Evolutionary conservation across 1,140 invertebrate genomes (phyloP).

Genomic region (Heliconius himera): DNA sequence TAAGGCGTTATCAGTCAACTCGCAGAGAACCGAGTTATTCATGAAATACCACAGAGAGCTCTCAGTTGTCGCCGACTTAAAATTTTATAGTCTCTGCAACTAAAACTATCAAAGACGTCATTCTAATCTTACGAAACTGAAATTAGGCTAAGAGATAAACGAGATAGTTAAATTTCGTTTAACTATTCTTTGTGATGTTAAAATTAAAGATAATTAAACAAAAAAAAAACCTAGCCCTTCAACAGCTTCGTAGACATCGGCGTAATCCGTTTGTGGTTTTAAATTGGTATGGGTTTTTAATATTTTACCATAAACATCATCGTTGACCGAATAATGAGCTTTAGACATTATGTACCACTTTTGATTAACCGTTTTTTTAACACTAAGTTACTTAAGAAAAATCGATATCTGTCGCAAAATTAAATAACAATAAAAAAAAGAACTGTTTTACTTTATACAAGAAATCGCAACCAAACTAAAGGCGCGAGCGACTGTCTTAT

Average conservation of each 20-base stretch:
- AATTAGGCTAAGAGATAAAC: conserved; percentile 27
- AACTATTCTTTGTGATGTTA: neutral
- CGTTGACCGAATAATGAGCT: conserved; percentile 70
- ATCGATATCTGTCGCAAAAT: conserved; percentile 22
- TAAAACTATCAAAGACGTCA: neutral
- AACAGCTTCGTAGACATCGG: conserved; percentile 69
- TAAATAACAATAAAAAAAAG: conserved; percentile 31
- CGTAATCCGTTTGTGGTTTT: conserved; percentile 62
- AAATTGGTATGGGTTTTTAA: conserved; percentile 60
- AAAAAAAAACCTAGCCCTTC: conserved; percentile 57
- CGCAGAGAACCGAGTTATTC: conserved; percentile 38
- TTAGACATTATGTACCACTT: conserved; percentile 53
- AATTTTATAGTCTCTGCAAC: conserved; percentile 34
- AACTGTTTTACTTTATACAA: conserved; percentile 75
- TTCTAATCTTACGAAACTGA: conserved; percentile 20
- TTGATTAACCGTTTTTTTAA: neutral
- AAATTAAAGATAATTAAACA: neutral
- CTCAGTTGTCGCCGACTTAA: conserved; percentile 32
- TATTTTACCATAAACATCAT: conserved; percentile 75
- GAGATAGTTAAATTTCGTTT: conserved; percentile 23
- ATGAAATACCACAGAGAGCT: conserved; percentile 28
- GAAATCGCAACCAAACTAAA: conserved; percentile 56
- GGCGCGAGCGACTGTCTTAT: conserved; percentile 73
- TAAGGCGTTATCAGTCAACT: conserved; percentile 44
- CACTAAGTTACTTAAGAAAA: neutral